Evolutionary conservation across 2,113 vertebrate species (phyloP).

Genomic region (Lophura nycthemera): DNA sequence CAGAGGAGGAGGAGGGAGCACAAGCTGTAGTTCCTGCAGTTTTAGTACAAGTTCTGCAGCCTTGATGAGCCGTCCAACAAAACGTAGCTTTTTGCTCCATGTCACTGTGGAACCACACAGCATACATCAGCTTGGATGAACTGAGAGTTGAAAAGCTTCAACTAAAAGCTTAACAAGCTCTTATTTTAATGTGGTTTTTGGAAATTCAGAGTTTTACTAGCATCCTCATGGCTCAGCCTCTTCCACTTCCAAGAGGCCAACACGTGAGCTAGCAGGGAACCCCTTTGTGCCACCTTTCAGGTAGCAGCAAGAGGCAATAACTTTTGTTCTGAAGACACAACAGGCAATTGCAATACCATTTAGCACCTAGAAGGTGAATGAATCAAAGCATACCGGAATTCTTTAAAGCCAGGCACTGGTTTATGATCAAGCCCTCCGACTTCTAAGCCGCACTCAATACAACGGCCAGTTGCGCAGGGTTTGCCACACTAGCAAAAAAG

Average conservation of each 20-base stretch:
- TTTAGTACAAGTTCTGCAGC: neutral
- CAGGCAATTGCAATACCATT: neutral
- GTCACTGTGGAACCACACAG: neutral
- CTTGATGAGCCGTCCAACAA: neutral
- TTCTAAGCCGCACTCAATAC: constrained; percentile 76
- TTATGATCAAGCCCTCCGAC: constrained; percentile 79
- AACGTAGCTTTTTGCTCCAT: fast-evolving
- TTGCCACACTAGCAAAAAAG: constrained; percentile 82
- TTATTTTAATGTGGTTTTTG: neutral
- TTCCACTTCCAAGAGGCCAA: neutral
- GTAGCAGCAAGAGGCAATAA: neutral
- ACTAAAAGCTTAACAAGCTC: neutral
- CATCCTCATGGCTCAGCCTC: neutral
- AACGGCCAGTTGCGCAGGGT: constrained; percentile 78
- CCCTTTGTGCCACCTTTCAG: neutral
- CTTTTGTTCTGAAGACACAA: neutral
- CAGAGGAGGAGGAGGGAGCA: neutral
- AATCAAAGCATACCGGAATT: neutral
- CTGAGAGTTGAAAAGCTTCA: neutral
- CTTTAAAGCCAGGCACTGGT: constrained; percentile 17
- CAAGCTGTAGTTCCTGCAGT: neutral
- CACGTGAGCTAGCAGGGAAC: neutral
- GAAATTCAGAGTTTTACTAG: neutral
- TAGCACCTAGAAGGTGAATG: neutral
- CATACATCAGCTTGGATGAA: neutral